These are phyloP conservation scores for Drosophila orosa DNA, from an alignment of 1,140 invertebrate species.

Conservation along the genomic window DNA sequence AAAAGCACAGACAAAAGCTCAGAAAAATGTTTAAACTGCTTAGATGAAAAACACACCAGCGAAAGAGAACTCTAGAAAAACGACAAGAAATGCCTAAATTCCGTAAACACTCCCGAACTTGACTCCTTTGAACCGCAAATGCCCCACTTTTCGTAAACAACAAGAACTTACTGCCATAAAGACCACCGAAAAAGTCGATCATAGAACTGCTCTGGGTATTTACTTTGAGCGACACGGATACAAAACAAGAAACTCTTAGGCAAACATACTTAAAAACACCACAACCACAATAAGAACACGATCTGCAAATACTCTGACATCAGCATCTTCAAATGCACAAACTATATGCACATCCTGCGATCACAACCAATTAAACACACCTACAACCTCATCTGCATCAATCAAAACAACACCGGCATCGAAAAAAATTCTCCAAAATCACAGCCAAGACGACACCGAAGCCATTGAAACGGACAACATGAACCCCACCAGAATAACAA, in stretches of 20 bases:
- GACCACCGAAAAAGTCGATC: conserved; percentile 12
- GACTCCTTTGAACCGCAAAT: neutral
- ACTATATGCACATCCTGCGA: conserved; percentile 11
- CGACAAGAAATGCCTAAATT: neutral
- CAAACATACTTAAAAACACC: neutral
- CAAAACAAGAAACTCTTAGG: conserved; percentile 12
- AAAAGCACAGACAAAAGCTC: neutral
- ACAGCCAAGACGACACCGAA: neutral
- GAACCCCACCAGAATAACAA: neutral
- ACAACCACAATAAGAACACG: neutral
- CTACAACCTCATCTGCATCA: conserved; percentile 2
- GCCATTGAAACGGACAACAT: conserved; percentile 5
- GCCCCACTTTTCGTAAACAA: neutral
- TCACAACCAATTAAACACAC: conserved; percentile 12
- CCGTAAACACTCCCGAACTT: neutral
- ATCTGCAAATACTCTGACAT: conserved; percentile 3
- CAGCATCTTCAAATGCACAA: conserved; percentile 11
- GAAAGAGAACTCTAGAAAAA: neutral
- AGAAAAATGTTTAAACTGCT: conserved; percentile 4
- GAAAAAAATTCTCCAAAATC: neutral
- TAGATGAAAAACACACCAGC: neutral
- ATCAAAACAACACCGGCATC: conserved; percentile 4
- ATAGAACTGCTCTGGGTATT: conserved; percentile 5
- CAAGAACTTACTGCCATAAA: conserved; percentile 12
- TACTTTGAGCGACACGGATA: conserved; percentile 18